Evolutionary conservation across 2,888 invertebrate genomes (phyloP).

Genomic region (Halictus quadricinctus): DNA sequence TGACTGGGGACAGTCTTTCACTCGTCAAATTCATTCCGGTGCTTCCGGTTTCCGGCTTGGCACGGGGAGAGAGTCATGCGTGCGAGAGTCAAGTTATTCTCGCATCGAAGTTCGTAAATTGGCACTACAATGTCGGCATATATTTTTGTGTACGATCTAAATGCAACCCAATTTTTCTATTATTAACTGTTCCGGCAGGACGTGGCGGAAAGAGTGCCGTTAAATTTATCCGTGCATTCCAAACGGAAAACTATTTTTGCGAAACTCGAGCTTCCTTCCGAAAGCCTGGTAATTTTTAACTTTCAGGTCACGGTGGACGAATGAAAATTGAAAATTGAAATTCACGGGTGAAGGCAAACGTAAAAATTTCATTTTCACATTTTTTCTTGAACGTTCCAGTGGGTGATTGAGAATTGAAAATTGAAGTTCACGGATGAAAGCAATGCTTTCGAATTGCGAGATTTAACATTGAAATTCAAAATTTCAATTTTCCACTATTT

Average conservation of each 20-base stretch:
- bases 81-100: neutral
- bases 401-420: no score
- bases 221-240: neutral
- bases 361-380: neutral
- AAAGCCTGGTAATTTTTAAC: neutral
- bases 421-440: neutral
- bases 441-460: neutral
- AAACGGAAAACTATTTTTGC: neutral
- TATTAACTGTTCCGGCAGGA: neutral
- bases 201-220: neutral
- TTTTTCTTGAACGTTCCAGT: neutral
- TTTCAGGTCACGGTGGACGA: neutral
- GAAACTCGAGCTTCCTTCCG: neutral
- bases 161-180: slow-evolving; percentile 23
- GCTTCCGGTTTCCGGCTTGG: neutral
- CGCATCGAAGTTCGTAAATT: neutral
- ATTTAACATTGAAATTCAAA: no score
- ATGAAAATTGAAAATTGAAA: neutral
- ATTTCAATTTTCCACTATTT: neutral
- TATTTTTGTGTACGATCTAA: slow-evolving; percentile 24
- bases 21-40: neutral
- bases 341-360: neutral
- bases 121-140: slow-evolving; percentile 1
- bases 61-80: neutral
- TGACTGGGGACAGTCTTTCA: neutral